A percentile compares a stretch with the other conserved stretches of the same genome.
Evolutionary conservation across 2,888 invertebrate species (phyloP).

Genomic region (Lycophotia porphyrea): DNA sequence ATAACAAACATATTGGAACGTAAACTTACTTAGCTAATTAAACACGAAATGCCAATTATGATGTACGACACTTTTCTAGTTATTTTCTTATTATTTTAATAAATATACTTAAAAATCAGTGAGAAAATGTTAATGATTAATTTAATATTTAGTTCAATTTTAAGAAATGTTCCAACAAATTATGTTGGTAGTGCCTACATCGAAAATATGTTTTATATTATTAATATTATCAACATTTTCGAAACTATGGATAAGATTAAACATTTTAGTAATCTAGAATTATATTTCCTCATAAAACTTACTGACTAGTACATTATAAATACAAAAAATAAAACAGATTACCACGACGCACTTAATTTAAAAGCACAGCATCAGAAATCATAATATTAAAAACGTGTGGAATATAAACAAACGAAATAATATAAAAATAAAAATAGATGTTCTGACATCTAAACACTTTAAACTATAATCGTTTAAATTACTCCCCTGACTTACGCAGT

Average conservation of each 20-base stretch:
- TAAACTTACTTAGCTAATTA: conserved; percentile 76
- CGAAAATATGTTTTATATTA: conserved; percentile 39
- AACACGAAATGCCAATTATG: conserved; percentile 86
- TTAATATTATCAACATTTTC: conserved; percentile 55
- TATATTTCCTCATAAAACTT: conserved; percentile 75
- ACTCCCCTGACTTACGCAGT: conserved; percentile 54
- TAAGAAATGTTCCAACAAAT: conserved; percentile 28
- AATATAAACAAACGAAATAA: conserved; percentile 58
- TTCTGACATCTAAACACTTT: conserved; percentile 26
- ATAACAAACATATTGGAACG: conserved; percentile 79
- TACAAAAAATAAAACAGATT: conserved; percentile 71
- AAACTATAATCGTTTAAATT: conserved; percentile 42
- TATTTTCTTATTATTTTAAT: conserved; percentile 70
- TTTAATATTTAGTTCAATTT: conserved; percentile 33
- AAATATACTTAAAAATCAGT: conserved; percentile 75
- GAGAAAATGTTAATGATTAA: conserved; percentile 68
- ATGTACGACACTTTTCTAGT: conserved; percentile 82
- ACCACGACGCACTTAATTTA: conserved; percentile 61
- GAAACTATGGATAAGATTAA: conserved; percentile 64
- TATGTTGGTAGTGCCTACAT: conserved; percentile 55
- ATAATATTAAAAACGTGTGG: conserved; percentile 62
- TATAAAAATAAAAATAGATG: conserved; percentile 48
- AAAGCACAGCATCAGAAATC: conserved; percentile 68
- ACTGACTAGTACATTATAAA: conserved; percentile 86
- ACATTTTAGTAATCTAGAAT: conserved; percentile 60